These are phyloP conservation scores for Lagria hirta DNA, from an alignment of 2,888 invertebrate species.

Conservation along the genomic window DNA sequence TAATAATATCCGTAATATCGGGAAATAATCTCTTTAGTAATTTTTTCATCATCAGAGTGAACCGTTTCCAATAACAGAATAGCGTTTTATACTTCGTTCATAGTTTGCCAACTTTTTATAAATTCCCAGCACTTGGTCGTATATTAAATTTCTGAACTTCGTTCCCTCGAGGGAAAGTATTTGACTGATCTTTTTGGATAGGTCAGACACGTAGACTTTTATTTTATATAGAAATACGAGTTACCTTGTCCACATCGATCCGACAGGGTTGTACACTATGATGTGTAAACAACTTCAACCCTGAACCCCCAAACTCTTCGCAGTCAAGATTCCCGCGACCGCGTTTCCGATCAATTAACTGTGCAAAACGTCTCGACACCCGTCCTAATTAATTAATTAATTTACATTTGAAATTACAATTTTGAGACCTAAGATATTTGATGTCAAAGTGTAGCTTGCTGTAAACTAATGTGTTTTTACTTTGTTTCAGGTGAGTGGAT, in stretches of 20 bases:
- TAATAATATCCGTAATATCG: conserved; percentile 26
- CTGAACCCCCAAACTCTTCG: not conserved
- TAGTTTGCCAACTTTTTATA: conserved; percentile 35
- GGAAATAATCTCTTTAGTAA: conserved; percentile 24
- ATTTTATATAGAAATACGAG: conserved; percentile 27
- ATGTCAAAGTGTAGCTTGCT: conserved; percentile 30
- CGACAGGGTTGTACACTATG: not conserved
- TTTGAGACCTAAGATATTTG: conserved; percentile 26
- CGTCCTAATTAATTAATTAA: conserved; percentile 19
- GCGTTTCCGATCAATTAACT: conserved; percentile 2
- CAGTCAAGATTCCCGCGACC: not conserved
- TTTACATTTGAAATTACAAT: conserved; percentile 11
- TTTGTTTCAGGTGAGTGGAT: conserved; percentile 39
- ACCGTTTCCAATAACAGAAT: conserved; percentile 24
- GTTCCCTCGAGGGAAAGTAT: conserved; percentile 35
- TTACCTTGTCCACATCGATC: conserved; percentile 11
- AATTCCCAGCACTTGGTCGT: conserved; percentile 36
- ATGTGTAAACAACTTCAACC: not conserved
- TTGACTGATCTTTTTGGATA: conserved; percentile 39
- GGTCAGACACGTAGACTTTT: conserved; percentile 33
- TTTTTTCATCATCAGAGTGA: conserved; percentile 16
- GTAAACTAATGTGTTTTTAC: conserved; percentile 39
- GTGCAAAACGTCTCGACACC: conserved; percentile 2
- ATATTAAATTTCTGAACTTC: conserved; percentile 41
- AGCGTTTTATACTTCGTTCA: conserved; percentile 22